Evolutionary conservation across 2,113 vertebrate genomes (phyloP).

Genomic region (Struthio camelus): DNA sequence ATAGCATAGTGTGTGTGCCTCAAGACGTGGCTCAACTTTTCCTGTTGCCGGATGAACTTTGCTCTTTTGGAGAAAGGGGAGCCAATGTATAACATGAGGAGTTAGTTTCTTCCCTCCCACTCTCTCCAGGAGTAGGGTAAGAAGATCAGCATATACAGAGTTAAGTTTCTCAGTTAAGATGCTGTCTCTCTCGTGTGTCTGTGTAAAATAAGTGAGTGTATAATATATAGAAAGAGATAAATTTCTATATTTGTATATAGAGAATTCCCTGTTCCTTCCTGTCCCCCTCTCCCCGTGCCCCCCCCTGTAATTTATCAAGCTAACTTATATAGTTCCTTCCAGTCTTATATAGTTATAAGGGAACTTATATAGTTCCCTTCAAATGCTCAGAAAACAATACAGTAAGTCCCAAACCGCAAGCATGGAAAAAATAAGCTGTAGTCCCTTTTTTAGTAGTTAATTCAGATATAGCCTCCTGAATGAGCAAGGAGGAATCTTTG

Average conservation of each 20-base stretch:
- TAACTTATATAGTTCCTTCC: background rate
- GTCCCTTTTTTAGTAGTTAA: conserved; percentile 17
- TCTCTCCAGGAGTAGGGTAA: background rate
- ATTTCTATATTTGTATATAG: conserved; percentile 5
- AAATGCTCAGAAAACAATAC: conserved; percentile 21
- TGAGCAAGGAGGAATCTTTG: conserved; percentile 42
- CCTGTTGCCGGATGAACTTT: conserved; percentile 44
- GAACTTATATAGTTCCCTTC: background rate
- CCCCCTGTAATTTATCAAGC: conserved; percentile 5
- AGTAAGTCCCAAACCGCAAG: background rate
- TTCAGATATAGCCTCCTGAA: conserved; percentile 36
- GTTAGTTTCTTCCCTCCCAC: background rate
- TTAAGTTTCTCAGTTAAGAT: conserved; percentile 20
- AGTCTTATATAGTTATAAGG: too few relatives aligned
- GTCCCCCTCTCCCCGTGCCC: background rate
- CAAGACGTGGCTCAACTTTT: conserved; percentile 18
- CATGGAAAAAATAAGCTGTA: conserved; percentile 1
- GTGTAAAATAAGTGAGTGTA: background rate
- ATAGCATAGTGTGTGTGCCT: background rate
- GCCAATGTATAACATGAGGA: background rate
- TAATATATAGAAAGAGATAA: background rate
- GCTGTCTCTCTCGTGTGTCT: conserved; percentile 4
- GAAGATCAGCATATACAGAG: background rate
- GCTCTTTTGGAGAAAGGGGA: background rate
- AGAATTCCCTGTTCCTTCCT: conserved; percentile 27